Evolutionary conservation across 2,797 vertebrate species (phyloP), one percentile per base, ranked within the genome.

Genomic region (Natrix natrix): DNA sequence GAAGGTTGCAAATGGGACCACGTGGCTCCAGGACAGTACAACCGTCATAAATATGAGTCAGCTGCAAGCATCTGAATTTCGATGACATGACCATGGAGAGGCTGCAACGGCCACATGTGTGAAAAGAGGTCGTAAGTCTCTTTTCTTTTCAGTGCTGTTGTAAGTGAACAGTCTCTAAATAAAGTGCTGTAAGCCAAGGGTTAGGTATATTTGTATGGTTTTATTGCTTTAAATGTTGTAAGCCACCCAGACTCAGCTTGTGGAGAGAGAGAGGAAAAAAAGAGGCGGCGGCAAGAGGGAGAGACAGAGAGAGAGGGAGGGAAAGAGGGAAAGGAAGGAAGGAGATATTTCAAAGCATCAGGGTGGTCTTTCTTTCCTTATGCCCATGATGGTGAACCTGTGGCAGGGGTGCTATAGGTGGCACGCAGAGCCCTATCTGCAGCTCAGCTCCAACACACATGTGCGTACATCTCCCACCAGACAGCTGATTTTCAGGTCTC

Each of bases 291-390:
- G 48, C 5, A 48, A 48, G 48, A 48, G 5, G 48, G 48, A 48
- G 48, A 48, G 48, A 48, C 48, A 37, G 32, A 37, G 28, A n/a
- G 11, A 0, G 32, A 22, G 8, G 3, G 66, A 5, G 3, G 10
- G 2, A 61, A 2, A 1, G 66, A 5, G 3, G 3, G 0, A 61
- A 0, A 8, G 24, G 1, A 24, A 24, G 8, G 59, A 22, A 60
- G 13, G 66, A 37, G 7, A 4, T n/a, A 43, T 43, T 22, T 20
- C 17, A 78, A 3, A 78, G 32, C 8, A 20, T 43, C 69, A 43
- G 8, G 16, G 69, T 37, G 17, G 1, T 43, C 32, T 17, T 78
- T 78, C 69, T 43, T 78, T 37, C 32, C 32, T 37, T 37, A 37
- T 37, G 32, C 32, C 32, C 32, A 37, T 37, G 32, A 37, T 37